These are phyloP conservation scores for Tribolium freemani DNA, from an alignment of 2,888 invertebrate species.

Conservation along the genomic window DNA sequence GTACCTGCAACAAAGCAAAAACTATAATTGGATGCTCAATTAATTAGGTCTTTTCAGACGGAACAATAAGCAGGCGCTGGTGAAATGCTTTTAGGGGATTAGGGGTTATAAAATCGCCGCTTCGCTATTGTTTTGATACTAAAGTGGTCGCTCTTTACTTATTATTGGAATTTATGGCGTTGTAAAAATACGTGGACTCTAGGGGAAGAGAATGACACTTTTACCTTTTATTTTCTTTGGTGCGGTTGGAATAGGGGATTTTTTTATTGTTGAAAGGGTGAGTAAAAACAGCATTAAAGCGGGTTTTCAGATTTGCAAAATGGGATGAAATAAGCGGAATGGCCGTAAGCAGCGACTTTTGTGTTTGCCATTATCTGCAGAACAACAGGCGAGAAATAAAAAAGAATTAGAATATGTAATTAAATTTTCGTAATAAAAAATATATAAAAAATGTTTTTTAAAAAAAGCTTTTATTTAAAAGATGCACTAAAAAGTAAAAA, in stretches of 20 bases:
- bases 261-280: conserved; percentile 1
- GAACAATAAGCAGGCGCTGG: conserved; percentile 1
- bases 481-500: too few species aligned
- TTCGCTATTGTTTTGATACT: conserved; percentile 17
- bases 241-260: neutral
- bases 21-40: neutral
- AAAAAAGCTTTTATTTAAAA: too few species aligned
- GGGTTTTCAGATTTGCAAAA: neutral
- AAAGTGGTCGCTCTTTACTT: conserved; percentile 14
- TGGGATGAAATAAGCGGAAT: neutral
- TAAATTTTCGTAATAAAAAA: too few species aligned
- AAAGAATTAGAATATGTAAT: too few species aligned
- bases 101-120: conserved; percentile 18
- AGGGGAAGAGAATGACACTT: neutral
- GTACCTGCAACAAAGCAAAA: conserved; percentile 71
- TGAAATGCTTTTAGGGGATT: conserved; percentile 20
- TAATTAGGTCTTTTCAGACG: conserved; percentile 6
- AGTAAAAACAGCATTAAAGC: neutral
- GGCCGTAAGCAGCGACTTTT: neutral
- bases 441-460: too few species aligned
- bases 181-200: conserved; percentile 5
- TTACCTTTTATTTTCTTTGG: conserved; percentile 3
- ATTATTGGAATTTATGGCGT: conserved; percentile 17
- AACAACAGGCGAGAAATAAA: too few species aligned
- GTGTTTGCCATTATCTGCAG: too few species aligned